Evolutionary conservation across 2,797 vertebrate species (phyloP), one percentile per base, ranked within the genome.

Genomic region (Falco naumanni): DNA sequence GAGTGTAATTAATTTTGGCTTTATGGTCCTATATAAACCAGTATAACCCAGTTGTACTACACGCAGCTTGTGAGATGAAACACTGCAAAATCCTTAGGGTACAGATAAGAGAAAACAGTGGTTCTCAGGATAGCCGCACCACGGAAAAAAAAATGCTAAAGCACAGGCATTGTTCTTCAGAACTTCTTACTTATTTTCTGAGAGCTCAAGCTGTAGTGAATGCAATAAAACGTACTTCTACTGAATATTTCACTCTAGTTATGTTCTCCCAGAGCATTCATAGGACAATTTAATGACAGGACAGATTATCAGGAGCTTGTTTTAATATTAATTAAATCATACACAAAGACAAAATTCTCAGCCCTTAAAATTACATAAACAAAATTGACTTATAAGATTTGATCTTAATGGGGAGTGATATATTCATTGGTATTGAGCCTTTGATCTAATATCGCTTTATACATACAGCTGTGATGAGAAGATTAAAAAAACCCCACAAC

Each of bases 241-340:
- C 61, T 34, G 41, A 82, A 59, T 88, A 61, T 87, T 88, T 96
- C 6, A 61, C 69, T 96, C n/a, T 19, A 24, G 37, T 61, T 92
- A 92, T 93, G 21, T 16, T 92, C 14, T 68, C 29, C 25, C 29
- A 41, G 48, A 91, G 69, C 39, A 72, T 96, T 95, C 19, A 21
- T 33, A 60, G 25, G 26, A n/a, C 2, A 24, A 78, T 79, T 94
- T 84, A 84, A 89, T 71, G 41, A 77, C 22, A 6, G 72, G 75
- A 63, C 59, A 69, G 53, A 43, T 75, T 51, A 84, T 65, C 33
- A 63, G 29, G 50, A 88, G 11, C 47, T 89, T 89, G 17, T 81
- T 97, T 96, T 94, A 92, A 61, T 94, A 84, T 84, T 89, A 78
- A 89, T 94, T 87, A 85, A 85, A 89, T 95, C n/a, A 54, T 43